These are phyloP conservation scores for Eustalomyia histrio DNA, from an alignment of 2,888 invertebrate genomes.

Conservation along the genomic window DNA sequence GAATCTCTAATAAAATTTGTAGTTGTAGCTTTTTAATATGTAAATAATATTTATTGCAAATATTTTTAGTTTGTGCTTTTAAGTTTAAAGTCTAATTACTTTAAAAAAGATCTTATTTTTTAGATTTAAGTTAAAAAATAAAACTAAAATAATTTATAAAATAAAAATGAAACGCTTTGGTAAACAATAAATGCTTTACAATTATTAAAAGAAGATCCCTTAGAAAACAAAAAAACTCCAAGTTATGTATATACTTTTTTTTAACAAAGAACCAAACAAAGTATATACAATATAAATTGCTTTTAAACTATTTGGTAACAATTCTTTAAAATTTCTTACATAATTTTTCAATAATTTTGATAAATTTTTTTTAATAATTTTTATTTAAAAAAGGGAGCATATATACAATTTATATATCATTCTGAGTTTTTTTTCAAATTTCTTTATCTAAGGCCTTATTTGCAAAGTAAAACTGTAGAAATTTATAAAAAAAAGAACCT, in stretches of 20 bases:
- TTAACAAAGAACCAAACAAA: constrained; percentile 2
- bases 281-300: not conserved
- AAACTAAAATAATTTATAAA: constrained; percentile 42
- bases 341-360: no score
- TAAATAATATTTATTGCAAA: constrained; percentile 8
- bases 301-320: no score
- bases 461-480: constrained; percentile 18
- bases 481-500: not conserved
- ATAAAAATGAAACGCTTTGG: constrained; percentile 77
- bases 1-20: not conserved
- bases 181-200: constrained; percentile 80
- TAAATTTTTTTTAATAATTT: not conserved
- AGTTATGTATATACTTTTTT: not conserved
- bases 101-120: not conserved
- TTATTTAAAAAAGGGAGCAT: not conserved
- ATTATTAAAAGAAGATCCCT: constrained; percentile 61
- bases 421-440: not conserved
- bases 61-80: constrained; percentile 12
- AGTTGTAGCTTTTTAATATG: constrained; percentile 14
- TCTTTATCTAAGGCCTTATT: constrained; percentile 28
- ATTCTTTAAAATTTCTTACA: no score
- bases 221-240: not conserved
- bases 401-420: no score
- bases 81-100: constrained; percentile 20
- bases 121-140: constrained; percentile 62